phyloP scores from a whole-genome alignment of 2,113 vertebrate species.

The Saiga tatarica region DNA sequence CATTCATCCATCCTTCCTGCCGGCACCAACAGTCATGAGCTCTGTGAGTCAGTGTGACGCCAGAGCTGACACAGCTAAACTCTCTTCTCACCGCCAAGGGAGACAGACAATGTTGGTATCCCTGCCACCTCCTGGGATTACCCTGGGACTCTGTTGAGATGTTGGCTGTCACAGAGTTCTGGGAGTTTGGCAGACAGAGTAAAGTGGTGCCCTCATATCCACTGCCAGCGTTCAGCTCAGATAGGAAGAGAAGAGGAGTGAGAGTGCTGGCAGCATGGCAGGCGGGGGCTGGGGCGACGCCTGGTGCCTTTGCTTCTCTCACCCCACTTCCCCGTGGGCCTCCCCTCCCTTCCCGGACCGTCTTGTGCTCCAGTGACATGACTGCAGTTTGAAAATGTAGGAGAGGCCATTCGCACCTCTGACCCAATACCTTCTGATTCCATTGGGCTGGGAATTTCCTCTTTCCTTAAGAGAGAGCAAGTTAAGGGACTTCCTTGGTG shows the following conservation, averaged over 20 bases:
- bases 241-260: background rate
- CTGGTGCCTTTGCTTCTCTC: background rate
- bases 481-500: background rate
- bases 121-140: background rate
- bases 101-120: accelerated
- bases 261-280: background rate
- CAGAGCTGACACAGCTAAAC: background rate
- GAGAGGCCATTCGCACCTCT: background rate
- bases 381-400: background rate
- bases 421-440: background rate
- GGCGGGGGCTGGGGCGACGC: background rate
- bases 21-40: background rate
- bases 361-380: background rate
- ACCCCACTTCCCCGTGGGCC: too few relatives aligned
- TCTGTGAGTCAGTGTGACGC: background rate
- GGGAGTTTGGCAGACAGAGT: background rate
- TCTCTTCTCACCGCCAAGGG: background rate
- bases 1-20: background rate
- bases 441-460: background rate
- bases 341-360: background rate
- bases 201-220: accelerated
- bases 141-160: background rate
- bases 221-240: background rate
- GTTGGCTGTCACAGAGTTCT: background rate
- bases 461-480: background rate